Evolutionary conservation across 2,888 invertebrate species (phyloP).

Genomic region (Lepetodrilus schrolli): DNA sequence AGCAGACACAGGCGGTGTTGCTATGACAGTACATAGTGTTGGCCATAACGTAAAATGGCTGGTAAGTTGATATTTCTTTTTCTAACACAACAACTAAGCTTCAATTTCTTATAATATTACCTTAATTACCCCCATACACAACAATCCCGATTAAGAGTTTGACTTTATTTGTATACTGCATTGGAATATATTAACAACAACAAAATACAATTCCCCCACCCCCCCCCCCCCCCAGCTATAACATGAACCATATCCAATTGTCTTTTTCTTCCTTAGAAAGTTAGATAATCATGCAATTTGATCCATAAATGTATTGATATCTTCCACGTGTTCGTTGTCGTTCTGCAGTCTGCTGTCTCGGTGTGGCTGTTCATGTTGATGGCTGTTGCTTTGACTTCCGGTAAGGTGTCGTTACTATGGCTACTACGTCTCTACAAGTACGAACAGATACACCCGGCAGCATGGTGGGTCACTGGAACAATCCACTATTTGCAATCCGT

Average conservation of each 20-base stretch:
- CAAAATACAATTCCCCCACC: no score
- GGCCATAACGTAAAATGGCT: slow-evolving; percentile 38
- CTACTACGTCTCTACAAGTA: slow-evolving; percentile 43
- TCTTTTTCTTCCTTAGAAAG: no score
- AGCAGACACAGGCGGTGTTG: no score
- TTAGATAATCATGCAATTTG: no score
- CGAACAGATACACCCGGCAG: slow-evolving; percentile 43
- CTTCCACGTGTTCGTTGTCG: background rate
- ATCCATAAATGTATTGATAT: background rate
- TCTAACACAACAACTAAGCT: background rate
- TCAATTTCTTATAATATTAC: background rate
- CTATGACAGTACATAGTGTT: slow-evolving; percentile 29
- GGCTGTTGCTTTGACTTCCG: slow-evolving; percentile 37
- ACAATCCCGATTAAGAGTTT: background rate
- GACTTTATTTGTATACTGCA: no score
- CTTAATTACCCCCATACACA: background rate
- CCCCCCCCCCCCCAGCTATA: no score
- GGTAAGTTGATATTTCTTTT: slow-evolving; percentile 26
- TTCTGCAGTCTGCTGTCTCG: slow-evolving; percentile 41
- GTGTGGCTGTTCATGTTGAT: slow-evolving; percentile 43
- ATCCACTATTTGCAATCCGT: no score
- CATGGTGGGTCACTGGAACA: slow-evolving; percentile 44
- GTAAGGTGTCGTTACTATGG: slow-evolving; percentile 45
- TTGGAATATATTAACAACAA: no score
- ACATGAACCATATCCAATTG: no score